Percentiles rank a stretch among this genome's conserved stretches.
These are phyloP conservation scores for Eurytoma adleriae DNA, from an alignment of 2,888 invertebrate species.

Conservation along the genomic window DNA sequence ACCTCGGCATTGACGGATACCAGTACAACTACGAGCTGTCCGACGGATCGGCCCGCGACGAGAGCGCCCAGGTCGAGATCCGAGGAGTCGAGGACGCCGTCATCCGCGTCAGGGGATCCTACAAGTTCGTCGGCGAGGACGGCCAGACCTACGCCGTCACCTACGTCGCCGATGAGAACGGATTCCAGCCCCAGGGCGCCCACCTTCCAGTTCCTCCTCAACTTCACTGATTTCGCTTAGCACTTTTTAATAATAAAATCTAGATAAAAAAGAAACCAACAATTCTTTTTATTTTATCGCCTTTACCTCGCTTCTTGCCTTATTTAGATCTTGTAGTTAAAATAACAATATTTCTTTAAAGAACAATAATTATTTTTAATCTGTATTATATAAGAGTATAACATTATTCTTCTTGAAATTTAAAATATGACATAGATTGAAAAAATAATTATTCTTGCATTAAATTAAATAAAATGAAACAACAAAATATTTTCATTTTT, in stretches of 20 bases:
- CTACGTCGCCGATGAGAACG: conserved; percentile 66
- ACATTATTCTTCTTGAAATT: not conserved
- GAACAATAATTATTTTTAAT: not conserved
- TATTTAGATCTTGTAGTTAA: too few species aligned
- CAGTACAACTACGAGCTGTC: conserved; percentile 34
- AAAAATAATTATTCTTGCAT: too few species aligned
- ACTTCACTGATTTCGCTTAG: not conserved
- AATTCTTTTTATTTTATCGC: not conserved
- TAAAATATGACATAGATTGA: too few species aligned
- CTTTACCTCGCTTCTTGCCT: too few species aligned
- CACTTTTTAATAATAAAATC: not conserved
- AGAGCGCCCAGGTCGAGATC: conserved; percentile 36
- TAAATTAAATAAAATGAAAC: too few species aligned
- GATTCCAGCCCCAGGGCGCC: conserved; percentile 63
- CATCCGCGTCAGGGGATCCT: conserved; percentile 65
- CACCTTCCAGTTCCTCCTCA: conserved; percentile 55
- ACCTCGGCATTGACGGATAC: conserved; percentile 50
- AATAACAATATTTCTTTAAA: too few species aligned
- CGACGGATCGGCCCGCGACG: conserved; percentile 43
- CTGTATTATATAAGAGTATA: too few species aligned
- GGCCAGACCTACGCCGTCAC: conserved; percentile 62
- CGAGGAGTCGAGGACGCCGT: conserved; percentile 29
- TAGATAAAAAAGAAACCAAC: not conserved
- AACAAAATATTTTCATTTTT: too few species aligned
- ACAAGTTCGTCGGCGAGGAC: conserved; percentile 62